A percentile compares a stretch with the other conserved stretches of the same genome.
Evolutionary conservation across 2,113 vertebrate genomes (phyloP).

Genomic region (Varanus salvator): DNA sequence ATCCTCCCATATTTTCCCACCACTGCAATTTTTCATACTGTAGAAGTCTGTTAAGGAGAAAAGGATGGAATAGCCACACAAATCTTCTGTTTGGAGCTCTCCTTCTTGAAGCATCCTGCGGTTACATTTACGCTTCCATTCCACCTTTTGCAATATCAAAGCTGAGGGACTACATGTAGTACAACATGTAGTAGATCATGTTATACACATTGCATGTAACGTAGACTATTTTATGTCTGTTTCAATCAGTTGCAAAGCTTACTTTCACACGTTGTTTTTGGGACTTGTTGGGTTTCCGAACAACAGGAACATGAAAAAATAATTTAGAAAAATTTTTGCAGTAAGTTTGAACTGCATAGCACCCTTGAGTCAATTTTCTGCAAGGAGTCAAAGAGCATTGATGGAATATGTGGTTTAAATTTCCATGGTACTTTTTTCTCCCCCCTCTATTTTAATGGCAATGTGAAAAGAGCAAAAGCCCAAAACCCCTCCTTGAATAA

Average conservation of each 20-base stretch:
- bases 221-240: background rate
- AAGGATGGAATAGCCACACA: no score
- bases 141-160: background rate
- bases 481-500: constrained; percentile 22
- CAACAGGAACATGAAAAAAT: no score
- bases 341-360: constrained; percentile 58
- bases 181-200: no score
- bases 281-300: no score
- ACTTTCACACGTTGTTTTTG: constrained; percentile 6
- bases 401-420: constrained; percentile 56
- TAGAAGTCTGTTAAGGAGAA: no score
- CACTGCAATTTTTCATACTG: no score
- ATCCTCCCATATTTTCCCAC: no score
- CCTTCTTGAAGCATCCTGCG: background rate
- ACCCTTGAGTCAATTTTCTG: constrained; percentile 72
- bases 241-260: constrained; percentile 55
- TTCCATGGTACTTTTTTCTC: constrained; percentile 33
- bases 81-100: no score
- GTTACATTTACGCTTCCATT: background rate
- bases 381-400: constrained; percentile 63
- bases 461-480: constrained; percentile 5
- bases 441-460: constrained; percentile 36
- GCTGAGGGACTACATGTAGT: constrained; percentile 43
- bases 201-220: constrained; percentile 3
- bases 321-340: constrained; percentile 60